Evolutionary conservation across 92 coral and sea anemone species (phyloP).

Genomic region (Hydrozoanthus gracilis): DNA sequence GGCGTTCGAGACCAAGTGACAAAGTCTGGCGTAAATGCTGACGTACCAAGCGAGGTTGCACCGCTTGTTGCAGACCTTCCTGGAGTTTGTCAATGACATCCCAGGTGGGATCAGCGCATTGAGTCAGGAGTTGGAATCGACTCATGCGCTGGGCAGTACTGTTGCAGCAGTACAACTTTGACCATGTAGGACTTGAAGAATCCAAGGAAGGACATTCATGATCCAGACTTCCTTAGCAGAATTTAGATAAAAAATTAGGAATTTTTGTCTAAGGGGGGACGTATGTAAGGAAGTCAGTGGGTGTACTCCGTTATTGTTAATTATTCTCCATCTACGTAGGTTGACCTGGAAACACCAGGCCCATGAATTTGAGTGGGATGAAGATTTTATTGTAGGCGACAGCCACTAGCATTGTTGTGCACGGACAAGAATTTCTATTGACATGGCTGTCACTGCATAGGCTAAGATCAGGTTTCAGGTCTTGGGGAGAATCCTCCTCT

Average conservation of each 20-base stretch:
- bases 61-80: not conserved
- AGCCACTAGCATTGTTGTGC: not conserved
- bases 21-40: not conserved
- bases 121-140: not conserved
- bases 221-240: not conserved
- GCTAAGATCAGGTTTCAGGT: constrained; percentile 9
- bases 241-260: not conserved
- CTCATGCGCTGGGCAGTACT: not conserved
- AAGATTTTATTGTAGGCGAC: constrained; percentile 18
- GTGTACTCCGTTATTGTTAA: not conserved
- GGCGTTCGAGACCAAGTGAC: not conserved
- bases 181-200: not conserved
- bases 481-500: constrained; percentile 28
- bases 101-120: not conserved
- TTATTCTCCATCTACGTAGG: constrained; percentile 10
- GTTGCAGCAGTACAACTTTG: not conserved
- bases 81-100: not conserved
- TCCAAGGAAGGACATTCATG: not conserved
- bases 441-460: not conserved
- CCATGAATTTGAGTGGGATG: constrained; percentile 12
- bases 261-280: not conserved
- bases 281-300: constrained; percentile 26
- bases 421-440: constrained; percentile 5
- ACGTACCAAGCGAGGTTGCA: not conserved
- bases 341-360: constrained; percentile 23